Conservation (phyloP, 1,140 invertebrate species). For the Papilio dardanus region DNA sequence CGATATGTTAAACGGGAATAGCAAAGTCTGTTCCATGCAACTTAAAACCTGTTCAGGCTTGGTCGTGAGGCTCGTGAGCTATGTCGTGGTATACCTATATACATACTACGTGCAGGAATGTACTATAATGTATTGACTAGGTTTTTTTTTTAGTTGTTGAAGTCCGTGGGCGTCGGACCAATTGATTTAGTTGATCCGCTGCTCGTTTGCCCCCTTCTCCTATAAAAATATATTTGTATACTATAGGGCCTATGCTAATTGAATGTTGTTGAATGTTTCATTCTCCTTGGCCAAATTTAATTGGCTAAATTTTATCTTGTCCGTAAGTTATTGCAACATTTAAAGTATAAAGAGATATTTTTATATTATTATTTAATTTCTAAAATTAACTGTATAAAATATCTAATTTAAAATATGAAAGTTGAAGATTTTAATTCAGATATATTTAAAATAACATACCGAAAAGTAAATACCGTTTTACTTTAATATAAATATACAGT, state of each 20-base stretch:
- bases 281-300: too few species aligned
- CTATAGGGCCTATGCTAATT: too few species aligned
- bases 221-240: too few species aligned
- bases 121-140: background rate
- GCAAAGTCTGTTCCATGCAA: background rate
- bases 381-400: background rate
- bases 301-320: too few species aligned
- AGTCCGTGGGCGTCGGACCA: too few species aligned
- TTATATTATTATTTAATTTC: background rate
- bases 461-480: background rate
- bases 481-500: background rate
- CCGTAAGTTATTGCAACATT: too few species aligned
- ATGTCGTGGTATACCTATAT: background rate
- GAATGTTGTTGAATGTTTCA: too few species aligned
- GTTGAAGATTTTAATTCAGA: background rate
- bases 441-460: background rate
- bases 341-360: background rate
- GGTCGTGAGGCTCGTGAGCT: background rate
- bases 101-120: background rate
- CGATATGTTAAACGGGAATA: background rate
- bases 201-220: too few species aligned
- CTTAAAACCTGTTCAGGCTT: background rate
- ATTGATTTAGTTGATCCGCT: too few species aligned
- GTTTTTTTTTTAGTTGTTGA: too few species aligned
- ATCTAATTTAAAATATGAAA: background rate